Conservation (phyloP, 2,797 vertebrate species). For the Alauda arvensis region DNA sequence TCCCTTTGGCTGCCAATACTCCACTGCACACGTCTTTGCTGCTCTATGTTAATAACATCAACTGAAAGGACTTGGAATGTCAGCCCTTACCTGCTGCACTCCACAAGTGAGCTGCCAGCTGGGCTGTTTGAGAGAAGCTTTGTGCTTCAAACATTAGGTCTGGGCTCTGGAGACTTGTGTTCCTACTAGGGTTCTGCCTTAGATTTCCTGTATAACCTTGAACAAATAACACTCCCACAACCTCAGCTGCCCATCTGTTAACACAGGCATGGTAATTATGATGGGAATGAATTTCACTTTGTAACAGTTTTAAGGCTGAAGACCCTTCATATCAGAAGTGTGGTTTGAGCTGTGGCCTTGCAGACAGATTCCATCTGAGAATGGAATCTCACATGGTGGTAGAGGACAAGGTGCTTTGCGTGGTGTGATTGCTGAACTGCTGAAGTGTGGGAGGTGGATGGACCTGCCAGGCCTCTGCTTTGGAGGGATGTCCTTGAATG, state of each 20-base stretch:
- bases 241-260: conserved; percentile 42
- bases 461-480: too few relatives aligned
- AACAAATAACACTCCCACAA: not conserved
- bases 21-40: conserved; percentile 2
- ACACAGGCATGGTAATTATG: not conserved
- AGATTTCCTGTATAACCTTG: conserved; percentile 31
- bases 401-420: not conserved
- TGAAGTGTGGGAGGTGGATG: not conserved
- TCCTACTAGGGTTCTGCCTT: not conserved
- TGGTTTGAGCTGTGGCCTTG: not conserved
- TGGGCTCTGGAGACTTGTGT: not conserved
- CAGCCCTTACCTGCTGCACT: conserved; percentile 40
- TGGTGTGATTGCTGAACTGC: not conserved
- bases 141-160: not conserved
- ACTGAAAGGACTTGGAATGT: conserved; percentile 32
- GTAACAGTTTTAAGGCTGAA: not conserved
- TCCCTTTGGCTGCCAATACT: conserved; percentile 46
- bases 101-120: not conserved
- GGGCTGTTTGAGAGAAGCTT: not conserved
- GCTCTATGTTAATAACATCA: conserved; percentile 4
- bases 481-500: too few relatives aligned
- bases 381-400: not conserved
- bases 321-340: not conserved
- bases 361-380: not conserved
- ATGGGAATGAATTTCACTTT: conserved; percentile 1